Evolutionary conservation across 2,797 vertebrate genomes (phyloP).

Genomic region (Coluber constrictor): DNA sequence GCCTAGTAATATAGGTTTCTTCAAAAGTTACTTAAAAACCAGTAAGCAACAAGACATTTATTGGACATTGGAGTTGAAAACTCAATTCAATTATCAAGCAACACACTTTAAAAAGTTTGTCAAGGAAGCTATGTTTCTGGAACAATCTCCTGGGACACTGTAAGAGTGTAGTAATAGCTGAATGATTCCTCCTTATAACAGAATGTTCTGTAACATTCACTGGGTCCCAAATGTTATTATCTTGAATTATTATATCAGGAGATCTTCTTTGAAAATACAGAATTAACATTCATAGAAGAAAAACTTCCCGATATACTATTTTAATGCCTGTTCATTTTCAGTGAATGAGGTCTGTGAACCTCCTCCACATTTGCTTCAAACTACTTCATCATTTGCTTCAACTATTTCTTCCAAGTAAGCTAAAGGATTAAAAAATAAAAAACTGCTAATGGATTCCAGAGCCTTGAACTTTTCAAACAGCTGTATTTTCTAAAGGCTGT

Average conservation of each 20-base stretch:
- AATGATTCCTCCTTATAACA: constrained; percentile 6
- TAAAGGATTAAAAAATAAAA: constrained; percentile 22
- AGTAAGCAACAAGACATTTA: background rate
- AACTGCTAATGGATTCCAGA: constrained; percentile 68
- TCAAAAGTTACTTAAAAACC: constrained; percentile 17
- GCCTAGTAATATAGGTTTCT: background rate
- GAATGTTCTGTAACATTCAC: background rate
- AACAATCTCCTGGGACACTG: background rate
- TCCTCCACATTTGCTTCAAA: constrained; percentile 36
- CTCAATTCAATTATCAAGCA: background rate
- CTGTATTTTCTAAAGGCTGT: constrained; percentile 51
- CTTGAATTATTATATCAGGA: background rate
- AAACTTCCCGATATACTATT: constrained; percentile 42
- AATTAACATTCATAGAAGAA: background rate
- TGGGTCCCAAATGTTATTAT: background rate
- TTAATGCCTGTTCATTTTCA: constrained; percentile 31
- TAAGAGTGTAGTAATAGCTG: constrained; percentile 9
- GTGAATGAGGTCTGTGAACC: constrained; percentile 50
- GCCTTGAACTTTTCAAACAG: constrained; percentile 46
- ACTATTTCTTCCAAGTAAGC: constrained; percentile 48
- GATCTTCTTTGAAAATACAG: background rate
- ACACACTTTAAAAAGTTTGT: constrained; percentile 20
- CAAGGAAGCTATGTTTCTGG: background rate
- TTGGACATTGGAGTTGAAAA: background rate
- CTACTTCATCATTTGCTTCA: constrained; percentile 54